Percentiles rank a stretch among this genome's conserved stretches.
Conservation (phyloP, 2,113 vertebrate genomes). For the Mobula birostris region DNA sequence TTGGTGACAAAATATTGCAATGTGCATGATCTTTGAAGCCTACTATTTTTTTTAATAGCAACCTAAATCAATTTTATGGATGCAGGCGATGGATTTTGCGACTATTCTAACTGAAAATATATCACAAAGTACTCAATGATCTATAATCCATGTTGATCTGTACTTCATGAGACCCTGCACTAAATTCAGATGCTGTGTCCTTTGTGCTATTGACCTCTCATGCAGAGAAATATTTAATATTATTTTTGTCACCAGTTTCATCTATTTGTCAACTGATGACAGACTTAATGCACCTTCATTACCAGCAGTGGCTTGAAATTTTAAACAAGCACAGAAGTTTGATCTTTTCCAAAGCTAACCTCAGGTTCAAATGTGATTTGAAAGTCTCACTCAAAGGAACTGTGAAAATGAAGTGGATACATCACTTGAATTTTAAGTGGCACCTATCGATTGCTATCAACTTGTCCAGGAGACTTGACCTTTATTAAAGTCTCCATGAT, state of each 20-base stretch:
- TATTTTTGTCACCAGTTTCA: background rate
- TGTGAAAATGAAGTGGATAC: background rate
- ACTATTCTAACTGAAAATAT: background rate
- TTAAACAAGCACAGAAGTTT: background rate
- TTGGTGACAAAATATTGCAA: background rate
- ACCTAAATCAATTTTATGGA: background rate
- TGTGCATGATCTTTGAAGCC: background rate
- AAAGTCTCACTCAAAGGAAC: background rate
- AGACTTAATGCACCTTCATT: background rate
- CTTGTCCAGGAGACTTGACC: background rate
- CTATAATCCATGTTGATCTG: background rate
- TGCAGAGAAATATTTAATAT: background rate
- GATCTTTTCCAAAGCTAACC: background rate
- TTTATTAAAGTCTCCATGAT: background rate
- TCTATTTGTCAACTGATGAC: background rate
- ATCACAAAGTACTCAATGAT: background rate
- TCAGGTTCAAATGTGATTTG: background rate
- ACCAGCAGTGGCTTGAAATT: background rate
- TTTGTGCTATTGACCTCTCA: background rate
- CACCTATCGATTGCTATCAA: background rate
- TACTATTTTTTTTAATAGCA: background rate
- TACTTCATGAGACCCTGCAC: background rate
- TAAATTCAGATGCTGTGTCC: background rate
- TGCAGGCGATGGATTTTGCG: background rate
- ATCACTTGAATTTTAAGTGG: background rate